Evolutionary conservation across 1,140 invertebrate genomes (phyloP).

Genomic region (Eueides isabella): DNA sequence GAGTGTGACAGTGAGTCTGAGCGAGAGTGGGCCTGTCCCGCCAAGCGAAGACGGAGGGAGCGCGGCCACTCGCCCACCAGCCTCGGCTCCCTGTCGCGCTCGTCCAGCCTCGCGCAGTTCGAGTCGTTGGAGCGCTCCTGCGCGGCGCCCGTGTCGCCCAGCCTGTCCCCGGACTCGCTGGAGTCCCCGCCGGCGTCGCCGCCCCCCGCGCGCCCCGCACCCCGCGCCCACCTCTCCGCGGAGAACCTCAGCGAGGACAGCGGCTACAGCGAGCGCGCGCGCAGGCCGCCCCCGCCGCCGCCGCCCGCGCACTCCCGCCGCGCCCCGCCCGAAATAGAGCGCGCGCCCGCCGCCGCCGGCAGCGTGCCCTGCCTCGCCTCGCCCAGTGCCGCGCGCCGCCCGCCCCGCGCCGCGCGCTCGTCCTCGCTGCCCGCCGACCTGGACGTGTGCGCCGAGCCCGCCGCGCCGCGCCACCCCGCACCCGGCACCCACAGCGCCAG

Average conservation of each 20-base stretch:
- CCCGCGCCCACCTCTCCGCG: slow-evolving; percentile 83
- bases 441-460: slow-evolving; percentile 79
- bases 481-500: slow-evolving; percentile 58
- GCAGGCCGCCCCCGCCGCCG: slow-evolving; percentile 65
- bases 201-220: slow-evolving; percentile 61
- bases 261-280: slow-evolving; percentile 84
- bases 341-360: slow-evolving; percentile 60
- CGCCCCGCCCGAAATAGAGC: slow-evolving; percentile 62
- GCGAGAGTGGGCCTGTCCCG: slow-evolving; percentile 89
- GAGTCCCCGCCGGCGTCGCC: slow-evolving; percentile 75
- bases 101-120: slow-evolving; percentile 90
- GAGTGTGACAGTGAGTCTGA: slow-evolving; percentile 85
- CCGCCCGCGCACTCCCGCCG: slow-evolving; percentile 64
- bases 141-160: slow-evolving; percentile 73
- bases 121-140: slow-evolving; percentile 89
- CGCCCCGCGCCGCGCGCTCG: slow-evolving; percentile 77
- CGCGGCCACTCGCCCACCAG: slow-evolving; percentile 69
- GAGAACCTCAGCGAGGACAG: slow-evolving; percentile 90
- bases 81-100: slow-evolving; percentile 84
- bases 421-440: slow-evolving; percentile 76
- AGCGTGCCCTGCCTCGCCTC: slow-evolving; percentile 67
- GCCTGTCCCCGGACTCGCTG: slow-evolving; percentile 69
- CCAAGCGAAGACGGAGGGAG: slow-evolving; percentile 87
- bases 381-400: slow-evolving; percentile 64
- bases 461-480: slow-evolving; percentile 51